These are phyloP conservation scores for Cotesia vestalis DNA, from an alignment of 1,140 invertebrate genomes.

Conservation along the genomic window DNA sequence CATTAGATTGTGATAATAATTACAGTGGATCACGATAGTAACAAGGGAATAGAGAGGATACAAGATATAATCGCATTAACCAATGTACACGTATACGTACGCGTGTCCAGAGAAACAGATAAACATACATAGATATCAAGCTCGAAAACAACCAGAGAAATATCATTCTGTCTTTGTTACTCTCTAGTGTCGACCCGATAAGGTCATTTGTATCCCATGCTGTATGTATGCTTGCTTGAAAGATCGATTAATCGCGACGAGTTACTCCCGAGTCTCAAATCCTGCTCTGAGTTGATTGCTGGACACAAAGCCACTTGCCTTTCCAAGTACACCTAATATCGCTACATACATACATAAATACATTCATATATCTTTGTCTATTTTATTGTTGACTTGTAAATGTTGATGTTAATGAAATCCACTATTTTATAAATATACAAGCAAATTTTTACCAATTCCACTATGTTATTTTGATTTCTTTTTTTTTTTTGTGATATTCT, in stretches of 20 bases:
- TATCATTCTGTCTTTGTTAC: neutral
- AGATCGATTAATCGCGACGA: constrained; percentile 38
- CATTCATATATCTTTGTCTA: neutral
- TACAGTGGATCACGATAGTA: constrained; percentile 14
- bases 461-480: no score
- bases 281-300: neutral
- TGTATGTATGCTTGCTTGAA: constrained; percentile 40
- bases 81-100: constrained; percentile 14
- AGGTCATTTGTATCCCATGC: constrained; percentile 49
- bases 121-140: constrained; percentile 1
- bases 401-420: no score
- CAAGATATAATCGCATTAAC: constrained; percentile 16
- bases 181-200: constrained; percentile 37
- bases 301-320: constrained; percentile 20
- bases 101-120: constrained; percentile 8
- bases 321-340: constrained; percentile 20
- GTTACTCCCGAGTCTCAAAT: constrained; percentile 29
- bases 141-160: neutral
- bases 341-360: neutral
- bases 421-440: no score
- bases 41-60: constrained; percentile 11
- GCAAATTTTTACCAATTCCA: no score
- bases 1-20: constrained; percentile 11
- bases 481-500: no score
- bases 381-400: neutral